A percentile compares a stretch with the other conserved stretches of the same genome.
phyloP scores from a whole-genome alignment of 37 sponge, comb jelly and placozoan genomes.

The Bolinopsis microptera region DNA sequence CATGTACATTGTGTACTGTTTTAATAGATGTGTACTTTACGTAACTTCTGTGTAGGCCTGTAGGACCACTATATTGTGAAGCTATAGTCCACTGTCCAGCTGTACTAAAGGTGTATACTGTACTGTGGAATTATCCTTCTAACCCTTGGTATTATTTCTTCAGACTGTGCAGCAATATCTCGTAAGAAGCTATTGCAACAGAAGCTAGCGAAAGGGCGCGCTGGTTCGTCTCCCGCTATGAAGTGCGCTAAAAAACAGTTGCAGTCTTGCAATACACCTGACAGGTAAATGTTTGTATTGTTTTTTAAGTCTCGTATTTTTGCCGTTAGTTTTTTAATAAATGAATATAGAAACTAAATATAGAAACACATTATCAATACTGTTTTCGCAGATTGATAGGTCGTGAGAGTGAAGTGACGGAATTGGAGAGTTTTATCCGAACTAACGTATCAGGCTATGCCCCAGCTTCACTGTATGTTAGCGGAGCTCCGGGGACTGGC shows the following conservation, averaged over 20 bases:
- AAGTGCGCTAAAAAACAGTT: slow-evolving; percentile 34
- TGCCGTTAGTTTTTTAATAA: too few species aligned
- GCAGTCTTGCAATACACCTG: slow-evolving; percentile 37
- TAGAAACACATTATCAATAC: too few species aligned
- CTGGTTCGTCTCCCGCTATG: slow-evolving; percentile 31
- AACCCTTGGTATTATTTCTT: too few species aligned
- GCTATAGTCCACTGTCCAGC: too few species aligned
- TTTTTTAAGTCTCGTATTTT: too few species aligned
- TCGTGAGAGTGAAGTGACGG: slow-evolving; percentile 71
- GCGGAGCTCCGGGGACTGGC: slow-evolving; percentile 94
- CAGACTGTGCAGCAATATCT: not conserved
- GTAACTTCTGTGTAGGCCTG: too few species aligned
- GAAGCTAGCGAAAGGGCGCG: slow-evolving; percentile 20
- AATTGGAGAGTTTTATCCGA: slow-evolving; percentile 68
- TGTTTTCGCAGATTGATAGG: slow-evolving; percentile 45
- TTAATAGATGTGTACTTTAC: too few species aligned
- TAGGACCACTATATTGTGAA: too few species aligned
- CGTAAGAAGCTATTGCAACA: slow-evolving; percentile 51
- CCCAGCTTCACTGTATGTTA: slow-evolving; percentile 81
- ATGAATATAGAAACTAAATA: too few species aligned
- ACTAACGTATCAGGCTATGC: slow-evolving; percentile 54
- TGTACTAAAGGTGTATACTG: too few species aligned
- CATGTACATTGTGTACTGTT: too few species aligned
- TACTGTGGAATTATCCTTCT: too few species aligned
- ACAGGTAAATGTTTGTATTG: slow-evolving; percentile 1